Evolutionary conservation across 1,140 invertebrate species (phyloP).

Genomic region (Diabrotica virgifera): DNA sequence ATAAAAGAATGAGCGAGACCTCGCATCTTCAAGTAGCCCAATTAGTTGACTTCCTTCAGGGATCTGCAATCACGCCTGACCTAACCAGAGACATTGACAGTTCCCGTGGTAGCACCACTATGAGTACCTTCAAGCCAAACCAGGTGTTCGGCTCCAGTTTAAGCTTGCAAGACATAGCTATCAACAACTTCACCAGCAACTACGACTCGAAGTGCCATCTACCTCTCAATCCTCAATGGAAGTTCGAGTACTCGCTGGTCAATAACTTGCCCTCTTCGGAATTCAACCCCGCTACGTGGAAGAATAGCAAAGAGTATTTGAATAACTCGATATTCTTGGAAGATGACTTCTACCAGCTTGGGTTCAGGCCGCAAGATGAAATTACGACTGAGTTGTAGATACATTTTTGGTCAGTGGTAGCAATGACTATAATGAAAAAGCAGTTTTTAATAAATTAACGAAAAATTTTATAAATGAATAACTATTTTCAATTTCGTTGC

Average conservation of each 20-base stretch:
- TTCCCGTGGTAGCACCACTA: constrained; percentile 41
- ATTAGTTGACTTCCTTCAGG: constrained; percentile 63
- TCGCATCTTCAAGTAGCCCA: constrained; percentile 57
- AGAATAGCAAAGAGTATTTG: constrained; percentile 46
- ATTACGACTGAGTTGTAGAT: constrained; percentile 72
- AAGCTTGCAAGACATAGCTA: constrained; percentile 50
- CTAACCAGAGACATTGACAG: constrained; percentile 29
- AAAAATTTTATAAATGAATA: no score
- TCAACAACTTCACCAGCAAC: constrained; percentile 41
- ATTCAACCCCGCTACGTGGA: constrained; percentile 54
- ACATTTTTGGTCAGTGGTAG: constrained; percentile 12
- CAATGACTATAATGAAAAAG: no score
- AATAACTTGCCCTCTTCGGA: constrained; percentile 53
- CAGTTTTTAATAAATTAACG: no score
- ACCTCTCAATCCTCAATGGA: constrained; percentile 58
- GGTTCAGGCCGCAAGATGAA: constrained; percentile 73
- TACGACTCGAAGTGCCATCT: constrained; percentile 45
- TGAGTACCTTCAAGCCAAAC: constrained; percentile 58
- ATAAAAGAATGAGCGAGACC: constrained; percentile 61
- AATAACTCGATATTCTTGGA: constrained; percentile 62
- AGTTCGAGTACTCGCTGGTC: constrained; percentile 50
- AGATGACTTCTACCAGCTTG: constrained; percentile 70
- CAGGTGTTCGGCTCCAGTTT: constrained; percentile 48
- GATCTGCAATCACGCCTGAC: constrained; percentile 46
- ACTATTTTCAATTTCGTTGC: no score